Percentiles rank a stretch among this genome's conserved stretches.
These are phyloP conservation scores for Chauna torquata DNA, from an alignment of 2,113 vertebrate genomes.

Conservation along the genomic window DNA sequence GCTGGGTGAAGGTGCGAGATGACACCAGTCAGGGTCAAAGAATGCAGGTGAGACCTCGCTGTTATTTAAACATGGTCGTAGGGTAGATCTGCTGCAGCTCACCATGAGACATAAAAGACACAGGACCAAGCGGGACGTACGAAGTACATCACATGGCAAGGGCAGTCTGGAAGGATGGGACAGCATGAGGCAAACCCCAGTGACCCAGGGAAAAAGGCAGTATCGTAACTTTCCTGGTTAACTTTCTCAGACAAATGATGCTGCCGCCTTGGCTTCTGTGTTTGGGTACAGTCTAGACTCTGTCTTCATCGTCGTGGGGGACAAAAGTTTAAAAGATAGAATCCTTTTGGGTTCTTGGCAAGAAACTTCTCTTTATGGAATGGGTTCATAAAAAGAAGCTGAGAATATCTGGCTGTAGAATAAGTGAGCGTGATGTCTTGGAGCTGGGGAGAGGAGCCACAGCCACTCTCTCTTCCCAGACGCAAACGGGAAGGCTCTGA, in stretches of 20 bases:
- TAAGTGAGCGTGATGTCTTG: not conserved
- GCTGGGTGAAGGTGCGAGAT: accelerated
- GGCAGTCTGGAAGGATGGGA: not conserved
- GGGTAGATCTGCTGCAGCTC: not conserved
- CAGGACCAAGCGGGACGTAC: accelerated
- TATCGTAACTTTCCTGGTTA: not conserved
- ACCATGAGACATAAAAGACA: accelerated
- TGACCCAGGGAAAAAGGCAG: accelerated
- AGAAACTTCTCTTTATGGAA: not conserved
- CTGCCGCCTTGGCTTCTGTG: not conserved
- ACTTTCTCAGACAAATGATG: not conserved
- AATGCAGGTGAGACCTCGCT: too few relatives aligned
- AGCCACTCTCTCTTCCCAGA: not conserved
- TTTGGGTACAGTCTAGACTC: not conserved
- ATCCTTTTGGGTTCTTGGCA: not conserved
- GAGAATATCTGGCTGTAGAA: not conserved
- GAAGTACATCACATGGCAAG: not conserved
- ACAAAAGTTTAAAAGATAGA: not conserved
- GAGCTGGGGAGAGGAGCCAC: not conserved
- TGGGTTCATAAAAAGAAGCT: not conserved
- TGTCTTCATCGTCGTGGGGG: not conserved
- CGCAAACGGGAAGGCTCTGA: not conserved
- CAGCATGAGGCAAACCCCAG: accelerated
- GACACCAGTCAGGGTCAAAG: not conserved
- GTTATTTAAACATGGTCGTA: not conserved